phyloP scores from a whole-genome alignment of 2,797 vertebrate species.

The Trichosurus vulpecula region DNA sequence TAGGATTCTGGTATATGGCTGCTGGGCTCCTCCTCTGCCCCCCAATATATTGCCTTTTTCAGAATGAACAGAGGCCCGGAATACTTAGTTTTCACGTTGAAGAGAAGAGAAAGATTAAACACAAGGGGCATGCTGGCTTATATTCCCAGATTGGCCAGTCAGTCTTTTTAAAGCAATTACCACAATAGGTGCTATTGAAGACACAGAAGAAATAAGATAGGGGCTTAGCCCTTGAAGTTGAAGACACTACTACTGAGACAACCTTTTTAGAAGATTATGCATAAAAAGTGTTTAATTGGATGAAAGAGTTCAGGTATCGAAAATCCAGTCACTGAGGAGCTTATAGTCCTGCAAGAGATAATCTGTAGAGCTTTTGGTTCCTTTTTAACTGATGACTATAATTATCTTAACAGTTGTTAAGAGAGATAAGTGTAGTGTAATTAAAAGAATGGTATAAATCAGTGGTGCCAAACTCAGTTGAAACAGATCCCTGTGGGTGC shows the following conservation, averaged over 20 bases:
- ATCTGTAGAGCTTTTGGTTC: not conserved
- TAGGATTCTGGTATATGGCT: not conserved
- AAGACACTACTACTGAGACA: not conserved
- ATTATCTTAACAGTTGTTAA: not conserved
- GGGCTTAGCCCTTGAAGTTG: not conserved
- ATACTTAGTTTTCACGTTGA: not conserved
- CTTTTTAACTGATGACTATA: not conserved
- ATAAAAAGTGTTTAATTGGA: not conserved
- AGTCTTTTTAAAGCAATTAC: not conserved
- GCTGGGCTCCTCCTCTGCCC: fast-evolving
- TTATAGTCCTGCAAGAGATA: not conserved
- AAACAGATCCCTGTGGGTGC: not conserved
- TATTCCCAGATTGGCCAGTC: not conserved
- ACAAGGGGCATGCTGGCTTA: not conserved
- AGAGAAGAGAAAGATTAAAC: not conserved
- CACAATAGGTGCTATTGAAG: not conserved
- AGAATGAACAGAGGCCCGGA: not conserved
- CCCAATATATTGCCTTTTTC: not conserved
- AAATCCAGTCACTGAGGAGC: not conserved
- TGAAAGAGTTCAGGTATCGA: not conserved
- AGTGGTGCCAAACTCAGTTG: not conserved
- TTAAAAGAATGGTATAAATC: not conserved
- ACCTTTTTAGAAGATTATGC: not conserved
- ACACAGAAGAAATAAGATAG: not conserved
- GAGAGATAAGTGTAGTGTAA: not conserved